Evolutionary conservation across 2,113 vertebrate species (phyloP), one percentile per base, ranked within the genome.

Genomic region (Tylochromis polylepis): DNA sequence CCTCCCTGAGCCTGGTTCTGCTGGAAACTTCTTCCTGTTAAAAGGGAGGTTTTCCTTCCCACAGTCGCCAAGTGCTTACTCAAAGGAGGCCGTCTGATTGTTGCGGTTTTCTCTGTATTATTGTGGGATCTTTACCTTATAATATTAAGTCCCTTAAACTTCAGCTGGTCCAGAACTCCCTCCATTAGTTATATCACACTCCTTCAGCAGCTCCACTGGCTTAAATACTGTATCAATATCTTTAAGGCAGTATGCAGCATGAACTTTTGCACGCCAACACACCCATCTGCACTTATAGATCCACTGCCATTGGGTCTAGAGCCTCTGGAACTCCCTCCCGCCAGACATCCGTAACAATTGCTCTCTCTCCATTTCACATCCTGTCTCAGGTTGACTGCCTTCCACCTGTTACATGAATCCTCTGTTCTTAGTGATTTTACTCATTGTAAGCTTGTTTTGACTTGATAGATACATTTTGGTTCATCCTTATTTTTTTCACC

Each of bases 31-130:
- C 60, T 65, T 65, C 18, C 18, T 36, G 11, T 65, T 3, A 65
- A 36, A 36, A 2, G 6, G 31, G 18, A 36, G 31, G 36, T 65
- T 65, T n/a, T 65, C 60, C 60, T 65, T 65, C 31, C 60, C 18
- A 65, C 31, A n/a, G 60, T 65, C 1, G 0, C 60, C 31, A 65
- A 65, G 1, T 65, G 18, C 31, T 65, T 65, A n/a, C 10, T 65
- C 60, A 65, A n/a, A 65, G 10, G 18, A 65, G 18, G 60, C n/a
- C 0, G 0, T 36, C 60, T 65, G 31, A 65, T 65, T n/a, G 31
- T 5, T 36, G 29, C 11, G 29, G 29, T 62, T 62, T 62, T 34
- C 29, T 62, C 29, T 34, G 58, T 60, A 59, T 29, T 29, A 8
- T 9, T 65, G 31, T 65, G 31, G 31, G 60, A n/a, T 36, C 1